A percentile compares a stretch with the other conserved stretches of the same genome.
phyloP scores from a whole-genome alignment of 2,888 invertebrate species.

The Nomada ferruginata region DNA sequence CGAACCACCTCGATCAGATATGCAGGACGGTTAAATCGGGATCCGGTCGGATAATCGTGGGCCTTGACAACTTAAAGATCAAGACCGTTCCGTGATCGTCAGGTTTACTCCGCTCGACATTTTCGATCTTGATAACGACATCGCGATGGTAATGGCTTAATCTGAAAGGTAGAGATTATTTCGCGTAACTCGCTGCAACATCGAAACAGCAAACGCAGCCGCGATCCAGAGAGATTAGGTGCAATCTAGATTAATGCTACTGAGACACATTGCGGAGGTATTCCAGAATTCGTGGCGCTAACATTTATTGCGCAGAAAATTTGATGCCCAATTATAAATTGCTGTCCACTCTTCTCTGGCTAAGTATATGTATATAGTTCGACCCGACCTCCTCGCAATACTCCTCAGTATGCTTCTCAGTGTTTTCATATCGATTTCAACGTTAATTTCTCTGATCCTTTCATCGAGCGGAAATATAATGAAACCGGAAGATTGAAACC shows the following conservation, averaged over 20 bases:
- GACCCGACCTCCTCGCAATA: too few relatives aligned
- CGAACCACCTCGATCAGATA: too few relatives aligned
- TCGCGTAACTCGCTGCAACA: neutral
- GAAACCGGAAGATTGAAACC: neutral
- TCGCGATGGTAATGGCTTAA: conserved; percentile 17
- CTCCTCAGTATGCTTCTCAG: too few relatives aligned
- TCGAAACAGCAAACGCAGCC: neutral
- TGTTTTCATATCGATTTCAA: too few relatives aligned
- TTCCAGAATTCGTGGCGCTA: neutral
- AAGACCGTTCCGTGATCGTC: neutral
- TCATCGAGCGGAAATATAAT: neutral
- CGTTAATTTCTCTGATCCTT: neutral
- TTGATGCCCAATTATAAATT: neutral
- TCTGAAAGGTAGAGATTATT: conserved; percentile 21
- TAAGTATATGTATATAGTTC: too few relatives aligned
- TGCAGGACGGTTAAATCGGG: neutral
- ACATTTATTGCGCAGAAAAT: neutral
- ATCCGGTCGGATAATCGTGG: neutral
- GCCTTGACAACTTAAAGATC: neutral
- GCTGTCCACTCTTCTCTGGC: neutral
- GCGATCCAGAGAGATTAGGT: neutral
- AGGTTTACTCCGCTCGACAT: neutral
- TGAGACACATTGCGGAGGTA: neutral
- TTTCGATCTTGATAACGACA: conserved; percentile 1
- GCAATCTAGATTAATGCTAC: neutral